Evolutionary conservation across 2,797 vertebrate species (phyloP), one percentile per base, ranked within the genome.

Genomic region (Hephaestus fuliginosus): DNA sequence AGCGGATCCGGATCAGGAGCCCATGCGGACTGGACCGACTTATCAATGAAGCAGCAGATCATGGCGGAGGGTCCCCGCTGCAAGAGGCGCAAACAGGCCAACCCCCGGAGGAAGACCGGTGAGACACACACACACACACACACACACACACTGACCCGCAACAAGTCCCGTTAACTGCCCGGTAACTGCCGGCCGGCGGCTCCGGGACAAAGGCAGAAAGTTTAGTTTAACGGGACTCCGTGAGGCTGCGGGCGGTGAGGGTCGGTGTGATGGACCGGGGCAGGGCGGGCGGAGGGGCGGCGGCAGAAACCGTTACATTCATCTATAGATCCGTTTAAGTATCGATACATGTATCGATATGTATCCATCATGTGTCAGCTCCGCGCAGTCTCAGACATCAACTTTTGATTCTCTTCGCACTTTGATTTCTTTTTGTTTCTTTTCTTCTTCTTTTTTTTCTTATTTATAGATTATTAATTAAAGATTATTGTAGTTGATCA

Each of bases 71-170:
- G 96, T 94, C 97, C 96, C 95, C 97, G 97, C 94, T 97, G 96
- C 95, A 97, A 97, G 96, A 97, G 97, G 95, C 95, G 97, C 93
- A 98, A 98, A 95, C 97, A 98, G 97, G 97, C 97, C 96, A 98
- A 97, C 96, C 97, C 97, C 82, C 95, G 97, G 76, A 96, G 97
- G 94, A 98, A 98, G 96, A 96, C 96, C 96, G 97, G 97, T 98
- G 97, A 96, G 96, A 90, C 7, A 7, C 25, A 88, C 49, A 39
- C 74, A 5, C 56, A 33, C 49, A 39, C 74, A 5, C 56, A 33
- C 61, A 46, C 58, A 48, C 56, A 46, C 61, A 39, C 65, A 41
- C 1, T 15, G 17, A 13, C 58, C 13, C 68, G 46, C 36, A 69
- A 28, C 15, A 33, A 28, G 5, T 46, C 49, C 48, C 78, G 49